phyloP scores from a whole-genome alignment of 2,113 vertebrate genomes.

The Camelus bactrianus region DNA sequence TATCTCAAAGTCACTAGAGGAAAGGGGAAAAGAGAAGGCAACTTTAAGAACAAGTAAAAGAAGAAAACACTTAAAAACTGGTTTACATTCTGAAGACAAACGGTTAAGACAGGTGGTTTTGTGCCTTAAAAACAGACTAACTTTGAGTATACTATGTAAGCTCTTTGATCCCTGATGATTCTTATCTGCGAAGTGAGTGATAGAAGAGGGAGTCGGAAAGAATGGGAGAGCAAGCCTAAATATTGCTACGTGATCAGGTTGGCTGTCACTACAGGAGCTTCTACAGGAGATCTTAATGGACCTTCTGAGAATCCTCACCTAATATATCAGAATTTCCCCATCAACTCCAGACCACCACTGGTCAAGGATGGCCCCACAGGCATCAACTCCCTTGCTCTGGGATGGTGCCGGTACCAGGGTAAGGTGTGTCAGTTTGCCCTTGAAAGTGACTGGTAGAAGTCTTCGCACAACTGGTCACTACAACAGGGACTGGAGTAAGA shows the following conservation, averaged over 20 bases:
- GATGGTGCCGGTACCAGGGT: accelerated
- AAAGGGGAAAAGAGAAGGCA: background rate
- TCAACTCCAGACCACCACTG: background rate
- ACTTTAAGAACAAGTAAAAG: background rate
- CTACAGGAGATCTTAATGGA: background rate
- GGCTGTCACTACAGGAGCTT: background rate
- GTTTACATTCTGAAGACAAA: background rate
- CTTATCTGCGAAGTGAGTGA: background rate
- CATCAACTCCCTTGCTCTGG: background rate
- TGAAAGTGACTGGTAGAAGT: background rate
- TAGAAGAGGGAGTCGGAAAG: background rate
- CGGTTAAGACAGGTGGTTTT: background rate
- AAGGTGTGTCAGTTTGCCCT: too few relatives aligned
- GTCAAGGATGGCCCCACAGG: accelerated
- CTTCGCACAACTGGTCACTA: background rate
- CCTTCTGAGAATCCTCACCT: background rate
- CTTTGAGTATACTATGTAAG: background rate
- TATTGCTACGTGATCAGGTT: background rate
- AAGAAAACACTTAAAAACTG: background rate
- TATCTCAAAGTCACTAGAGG: background rate
- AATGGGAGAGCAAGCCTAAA: background rate
- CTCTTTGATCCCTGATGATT: background rate
- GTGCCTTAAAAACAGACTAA: background rate
- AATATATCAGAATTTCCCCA: background rate
- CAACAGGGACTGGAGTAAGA: background rate